Evolutionary conservation across 2,888 invertebrate genomes (phyloP), one percentile per base, ranked within the genome.

Genomic region (Plagodis pulveraria): DNA sequence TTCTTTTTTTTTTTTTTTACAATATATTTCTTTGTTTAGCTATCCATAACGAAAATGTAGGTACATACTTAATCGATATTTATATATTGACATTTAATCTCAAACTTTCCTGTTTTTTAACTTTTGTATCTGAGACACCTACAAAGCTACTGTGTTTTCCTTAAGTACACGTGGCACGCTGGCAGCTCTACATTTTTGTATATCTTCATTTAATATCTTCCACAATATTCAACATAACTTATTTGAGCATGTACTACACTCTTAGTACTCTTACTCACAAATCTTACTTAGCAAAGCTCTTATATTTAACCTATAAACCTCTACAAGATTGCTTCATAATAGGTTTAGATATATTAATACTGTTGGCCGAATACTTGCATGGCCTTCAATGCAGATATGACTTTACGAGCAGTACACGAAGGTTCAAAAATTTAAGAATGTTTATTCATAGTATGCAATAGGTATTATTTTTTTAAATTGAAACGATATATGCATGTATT

Each of bases 381-480:
- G 45, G 51, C 50, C 53, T 54, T 49, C 58, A 58, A 32, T 62
- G 65, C 36, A 65, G 35, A 63, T 53, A 54, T 60, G 58, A 65
- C 69, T 62, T 56, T 69, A 65, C 54, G 50, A 9, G 22, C 34
- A 50, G 43, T 54, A 36, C 41, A 11, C 40, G 50, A 69, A 65
- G 60, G 66, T 62, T 65, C 50, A 65, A 63, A 66, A 58, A 62
- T 60, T 51, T 51, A 58, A 38, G 59, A 35, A 8, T 58, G 38
- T 59, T 56, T 45, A 55, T 63, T 56, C 58, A 51, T 57, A 50
- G 44, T 51, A 51, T 22, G 41, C 55, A 58, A 66, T 62, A 59
- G 69, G 66, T 65, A 69, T 66, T 66, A 69, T 66, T 59, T 69
- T 69, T 69, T 66, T 66, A 66, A 69, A 69, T 68, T 68, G 63